Base-by-base conservation (phyloP, 2,113 vertebrate genomes). In the Gallinago jamesoni region DNA sequence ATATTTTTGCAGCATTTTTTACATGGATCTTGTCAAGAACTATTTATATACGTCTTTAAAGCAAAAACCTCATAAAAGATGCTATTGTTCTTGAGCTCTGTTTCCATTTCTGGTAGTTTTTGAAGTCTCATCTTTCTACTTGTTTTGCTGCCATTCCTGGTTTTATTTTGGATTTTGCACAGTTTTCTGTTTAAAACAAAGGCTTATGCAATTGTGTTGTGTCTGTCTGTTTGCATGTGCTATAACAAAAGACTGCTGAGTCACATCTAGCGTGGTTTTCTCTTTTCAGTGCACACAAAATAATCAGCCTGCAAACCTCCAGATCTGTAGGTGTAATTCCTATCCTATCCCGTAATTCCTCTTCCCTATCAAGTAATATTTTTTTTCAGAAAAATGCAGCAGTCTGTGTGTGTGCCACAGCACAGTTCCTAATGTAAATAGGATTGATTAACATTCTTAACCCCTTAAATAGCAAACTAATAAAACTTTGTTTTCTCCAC, bases 371-470 rank as follows among this genome's bases (percentile, higher is more conserved):
- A 57, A 37, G 3, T 9, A 73, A 33, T 5, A 62, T 19, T 28
- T 35, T 72, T 63, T 43, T 22, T 47, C 19, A 68, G 33, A 25
- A 90, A 92, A 89, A 60, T n/a, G 18, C 22, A 68, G 9, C 10
- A 18, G 2, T 33, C 50, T 53, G 14, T 39, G 3, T 1, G 0
- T 77, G 31, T 47, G 6, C 16, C 8, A 2, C 39, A 88, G 8
- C 24, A 66, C 3, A 12, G 12, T 10, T 76, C 13, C 2, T 60
- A 55, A 50, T 23, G 7, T 62, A 91, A 87, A 91, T 14, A 50
- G 8, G 3, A 75, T 7, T 27, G 5, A 64, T 56, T 35, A 37
- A 19, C 81, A 48, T 82, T 68, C 48, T 84, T 48, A 25, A 60
- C 17, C 21, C 2, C 16, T 90, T 48, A 56, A 63, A 59, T 5